Conservation (phyloP, 1,140 invertebrate genomes). For the Caerostris extrusa region DNA sequence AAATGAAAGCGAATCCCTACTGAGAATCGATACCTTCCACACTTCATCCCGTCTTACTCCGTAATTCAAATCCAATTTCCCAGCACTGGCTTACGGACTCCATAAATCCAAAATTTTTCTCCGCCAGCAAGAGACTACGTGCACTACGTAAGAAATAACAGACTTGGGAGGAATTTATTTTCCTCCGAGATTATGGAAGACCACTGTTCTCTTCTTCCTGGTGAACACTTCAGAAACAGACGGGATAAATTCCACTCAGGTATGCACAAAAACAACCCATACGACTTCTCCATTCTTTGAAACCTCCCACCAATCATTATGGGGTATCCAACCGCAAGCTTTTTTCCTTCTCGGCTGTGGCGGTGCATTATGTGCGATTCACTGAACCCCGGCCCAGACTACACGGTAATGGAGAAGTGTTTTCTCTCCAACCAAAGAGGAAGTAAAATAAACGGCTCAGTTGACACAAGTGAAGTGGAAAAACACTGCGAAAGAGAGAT, state of each 20-base stretch:
- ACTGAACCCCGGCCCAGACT: neutral
- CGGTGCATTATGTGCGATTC: constrained; percentile 44
- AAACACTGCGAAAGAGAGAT: neutral
- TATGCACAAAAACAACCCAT: constrained; percentile 14
- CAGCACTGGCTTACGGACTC: too few relatives aligned
- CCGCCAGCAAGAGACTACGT: neutral
- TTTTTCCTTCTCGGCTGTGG: neutral
- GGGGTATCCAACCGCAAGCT: constrained; percentile 48
- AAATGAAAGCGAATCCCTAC: too few relatives aligned
- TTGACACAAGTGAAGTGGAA: constrained; percentile 51
- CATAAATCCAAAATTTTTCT: too few relatives aligned
- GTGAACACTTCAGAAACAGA: too few relatives aligned
- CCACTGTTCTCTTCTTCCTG: neutral
- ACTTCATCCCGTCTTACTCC: too few relatives aligned
- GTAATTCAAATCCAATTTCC: too few relatives aligned
- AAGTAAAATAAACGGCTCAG: constrained; percentile 56
- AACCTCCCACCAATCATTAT: neutral
- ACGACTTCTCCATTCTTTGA: neutral
- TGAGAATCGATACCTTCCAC: too few relatives aligned
- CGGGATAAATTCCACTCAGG: constrained; percentile 78
- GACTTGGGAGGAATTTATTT: neutral
- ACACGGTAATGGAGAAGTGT: constrained; percentile 44
- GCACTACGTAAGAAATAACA: neutral
- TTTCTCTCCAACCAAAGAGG: neutral
- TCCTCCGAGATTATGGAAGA: too few relatives aligned